Evolutionary conservation across 2,797 vertebrate species (phyloP), one percentile per base, ranked within the genome.

Genomic region (Zenarchopterus dispar): DNA sequence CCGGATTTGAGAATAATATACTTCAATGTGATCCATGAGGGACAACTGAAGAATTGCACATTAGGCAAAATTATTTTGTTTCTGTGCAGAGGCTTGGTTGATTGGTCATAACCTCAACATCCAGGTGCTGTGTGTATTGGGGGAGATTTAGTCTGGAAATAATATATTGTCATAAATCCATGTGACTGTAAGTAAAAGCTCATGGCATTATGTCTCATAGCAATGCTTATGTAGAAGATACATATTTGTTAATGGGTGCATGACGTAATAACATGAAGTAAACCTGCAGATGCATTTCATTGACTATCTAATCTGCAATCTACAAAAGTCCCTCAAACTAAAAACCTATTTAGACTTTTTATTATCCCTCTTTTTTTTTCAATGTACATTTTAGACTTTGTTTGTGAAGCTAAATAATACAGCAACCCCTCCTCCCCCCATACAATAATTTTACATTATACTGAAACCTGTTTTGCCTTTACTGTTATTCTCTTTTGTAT

Each of bases 11-110:
- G 45, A 78, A 57, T 64, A 66, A 46, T 71, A 68, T 46, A 52
- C 62, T 77, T 81, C 46, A 76, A 26, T 80, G 10, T 57, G 51
- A 58, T 52, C 67, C 22, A 8, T 62, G 56, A 72, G 63, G 59
- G 72, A 71, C 69, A 68, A 54, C 15, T 52, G 63, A 78, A 70
- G 66, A 63, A 28, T 54, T 56, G 43, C 61, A n/a, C 45, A 23
- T 2, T 26, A 36, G 63, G 46, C 16, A 79, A 79, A 85, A 77
- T 52, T 54, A 84, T 84, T 80, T 75, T 67, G 57, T 48, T 64
- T 72, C 41, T 36, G 56, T 54, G 65, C 70, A 51, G 57, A 56
- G 63, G 54, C 62, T 53, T 28, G 44, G 43, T 70, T 21, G 61
- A 55, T 58, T 28, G 61, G 73, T 72, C 62, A 62, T 57, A 63